Conservation (phyloP, 2,888 invertebrate species). For the Drosophila kuntzei region DNA sequence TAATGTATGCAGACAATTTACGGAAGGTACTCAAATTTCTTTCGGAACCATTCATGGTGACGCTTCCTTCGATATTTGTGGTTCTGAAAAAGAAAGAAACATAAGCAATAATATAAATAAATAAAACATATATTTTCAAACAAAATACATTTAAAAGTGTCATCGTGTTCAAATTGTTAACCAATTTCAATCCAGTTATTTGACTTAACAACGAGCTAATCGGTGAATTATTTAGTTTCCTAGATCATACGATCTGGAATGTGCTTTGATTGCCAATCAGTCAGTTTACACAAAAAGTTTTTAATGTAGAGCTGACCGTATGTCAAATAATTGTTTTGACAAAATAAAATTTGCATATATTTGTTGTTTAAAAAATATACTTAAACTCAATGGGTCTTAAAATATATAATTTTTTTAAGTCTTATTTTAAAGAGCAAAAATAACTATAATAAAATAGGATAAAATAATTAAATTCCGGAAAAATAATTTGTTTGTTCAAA, state of each 20-base stretch:
- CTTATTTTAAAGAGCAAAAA: neutral
- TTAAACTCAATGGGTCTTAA: neutral
- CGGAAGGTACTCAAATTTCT: constrained; percentile 94
- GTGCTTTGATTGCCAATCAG: constrained; percentile 3
- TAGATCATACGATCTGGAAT: constrained; percentile 4
- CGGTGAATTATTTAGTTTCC: neutral
- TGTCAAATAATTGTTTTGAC: neutral
- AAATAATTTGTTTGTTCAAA: too few relatives aligned
- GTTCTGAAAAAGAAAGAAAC: constrained; percentile 87
- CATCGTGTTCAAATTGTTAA: neutral
- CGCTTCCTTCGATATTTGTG: constrained; percentile 92
- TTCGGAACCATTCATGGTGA: constrained; percentile 94
- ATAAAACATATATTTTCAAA: neutral
- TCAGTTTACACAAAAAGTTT: neutral
- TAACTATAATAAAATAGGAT: too few relatives aligned
- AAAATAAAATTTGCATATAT: neutral
- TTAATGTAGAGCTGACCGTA: neutral
- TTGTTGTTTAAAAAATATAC: neutral
- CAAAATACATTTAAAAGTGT: neutral
- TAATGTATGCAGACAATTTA: constrained; percentile 96
- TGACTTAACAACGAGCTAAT: neutral
- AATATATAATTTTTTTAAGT: too few relatives aligned
- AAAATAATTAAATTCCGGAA: too few relatives aligned
- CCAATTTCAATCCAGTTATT: neutral
- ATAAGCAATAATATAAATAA: neutral